Conservation (phyloP, 2,888 invertebrate genomes). For the Lepidocyrtinus sp. region DNA sequence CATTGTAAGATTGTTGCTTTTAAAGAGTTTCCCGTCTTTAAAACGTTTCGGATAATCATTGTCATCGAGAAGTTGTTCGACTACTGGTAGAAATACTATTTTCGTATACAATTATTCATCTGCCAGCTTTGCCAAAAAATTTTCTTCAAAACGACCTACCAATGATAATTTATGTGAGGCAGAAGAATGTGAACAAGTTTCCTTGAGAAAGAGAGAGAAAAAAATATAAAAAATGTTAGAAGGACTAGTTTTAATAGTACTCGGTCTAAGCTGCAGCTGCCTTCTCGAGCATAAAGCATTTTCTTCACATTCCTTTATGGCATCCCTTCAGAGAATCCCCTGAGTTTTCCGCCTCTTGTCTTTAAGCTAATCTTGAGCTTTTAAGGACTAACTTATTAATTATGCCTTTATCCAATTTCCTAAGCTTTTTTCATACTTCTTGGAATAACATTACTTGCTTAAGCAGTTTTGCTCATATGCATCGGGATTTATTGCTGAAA, state of each 20-base stretch:
- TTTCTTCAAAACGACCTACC: constrained; percentile 35
- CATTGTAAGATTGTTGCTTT: constrained; percentile 19
- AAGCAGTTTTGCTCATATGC: no score
- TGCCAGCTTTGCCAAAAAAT: constrained; percentile 24
- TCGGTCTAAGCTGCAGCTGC: background rate
- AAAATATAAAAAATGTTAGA: background rate
- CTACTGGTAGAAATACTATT: background rate
- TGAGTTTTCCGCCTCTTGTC: background rate
- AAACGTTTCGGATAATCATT: constrained; percentile 29
- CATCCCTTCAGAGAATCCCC: background rate
- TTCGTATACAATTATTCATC: background rate
- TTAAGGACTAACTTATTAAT: background rate
- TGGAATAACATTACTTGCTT: background rate
- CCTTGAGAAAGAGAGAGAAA: constrained; percentile 13
- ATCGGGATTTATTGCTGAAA: background rate
- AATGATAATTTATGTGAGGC: constrained; percentile 48
- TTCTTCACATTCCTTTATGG: background rate
- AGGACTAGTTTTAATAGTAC: no score
- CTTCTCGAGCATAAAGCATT: background rate
- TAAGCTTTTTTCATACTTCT: background rate
- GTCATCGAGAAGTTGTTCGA: background rate
- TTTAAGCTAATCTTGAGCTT: background rate
- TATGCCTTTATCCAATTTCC: background rate
- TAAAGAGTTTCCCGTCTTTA: constrained; percentile 20
- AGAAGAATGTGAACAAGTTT: constrained; percentile 26